Conservation (phyloP, 2,888 invertebrate genomes). For the Lithophane semibrunnea region DNA sequence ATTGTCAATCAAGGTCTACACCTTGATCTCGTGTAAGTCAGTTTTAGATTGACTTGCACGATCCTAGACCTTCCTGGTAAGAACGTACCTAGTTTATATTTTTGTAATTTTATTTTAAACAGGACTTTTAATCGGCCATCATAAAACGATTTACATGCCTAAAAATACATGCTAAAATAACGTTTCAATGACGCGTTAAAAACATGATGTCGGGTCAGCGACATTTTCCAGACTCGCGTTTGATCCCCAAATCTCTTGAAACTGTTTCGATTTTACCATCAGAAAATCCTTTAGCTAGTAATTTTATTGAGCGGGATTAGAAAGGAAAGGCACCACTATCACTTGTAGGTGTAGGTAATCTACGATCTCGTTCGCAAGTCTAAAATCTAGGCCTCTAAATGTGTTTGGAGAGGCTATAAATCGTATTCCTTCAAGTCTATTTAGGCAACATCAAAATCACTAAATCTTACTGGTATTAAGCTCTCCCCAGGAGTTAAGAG, state of each 20-base stretch:
- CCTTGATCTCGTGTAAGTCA: too few species aligned
- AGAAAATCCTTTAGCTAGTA: conserved; percentile 15
- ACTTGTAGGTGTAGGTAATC: neutral
- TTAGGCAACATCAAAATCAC: neutral
- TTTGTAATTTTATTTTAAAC: conserved; percentile 12
- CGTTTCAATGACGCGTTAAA: conserved; percentile 44
- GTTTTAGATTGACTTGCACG: neutral
- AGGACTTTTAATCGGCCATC: conserved; percentile 1
- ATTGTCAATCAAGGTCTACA: neutral
- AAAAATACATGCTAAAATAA: conserved; percentile 36
- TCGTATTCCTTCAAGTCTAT: neutral
- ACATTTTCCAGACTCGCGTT: conserved; percentile 16
- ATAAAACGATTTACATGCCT: conserved; percentile 30
- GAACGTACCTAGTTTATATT: neutral
- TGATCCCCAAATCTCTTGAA: conserved; percentile 19
- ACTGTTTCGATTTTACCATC: conserved; percentile 9
- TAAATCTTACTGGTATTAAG: neutral
- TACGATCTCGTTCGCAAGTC: neutral
- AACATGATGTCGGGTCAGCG: conserved; percentile 45
- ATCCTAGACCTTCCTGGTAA: neutral
- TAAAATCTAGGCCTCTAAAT: neutral
- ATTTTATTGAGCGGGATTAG: conserved; percentile 2
- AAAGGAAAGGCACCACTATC: neutral
- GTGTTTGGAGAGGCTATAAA: neutral
- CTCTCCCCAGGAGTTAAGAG: neutral